A percentile compares a stretch with the other conserved stretches of the same genome.
Evolutionary conservation across 2,113 vertebrate genomes (phyloP).

Genomic region (Strix uralensis): DNA sequence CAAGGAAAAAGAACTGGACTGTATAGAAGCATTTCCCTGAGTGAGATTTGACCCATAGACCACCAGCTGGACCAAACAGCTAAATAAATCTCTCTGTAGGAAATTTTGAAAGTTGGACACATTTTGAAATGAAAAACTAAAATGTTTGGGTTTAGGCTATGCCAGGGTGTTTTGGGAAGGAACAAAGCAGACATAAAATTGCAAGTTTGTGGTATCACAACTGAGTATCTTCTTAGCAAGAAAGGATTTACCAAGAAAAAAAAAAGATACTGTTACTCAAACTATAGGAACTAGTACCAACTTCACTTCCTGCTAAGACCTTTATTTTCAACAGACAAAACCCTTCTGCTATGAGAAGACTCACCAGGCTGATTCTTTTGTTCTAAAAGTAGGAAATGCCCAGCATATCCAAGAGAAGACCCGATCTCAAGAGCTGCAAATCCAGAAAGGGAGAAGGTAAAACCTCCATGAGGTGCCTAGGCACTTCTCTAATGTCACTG

Average conservation of each 20-base stretch:
- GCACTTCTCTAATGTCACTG: neutral
- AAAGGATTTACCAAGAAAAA: neutral
- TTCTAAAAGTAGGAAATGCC: neutral
- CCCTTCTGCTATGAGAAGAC: neutral
- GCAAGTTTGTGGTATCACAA: neutral
- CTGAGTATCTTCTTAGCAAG: neutral
- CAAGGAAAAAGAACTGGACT: neutral
- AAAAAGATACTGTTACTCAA: neutral
- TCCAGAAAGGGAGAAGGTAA: neutral
- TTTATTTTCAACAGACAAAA: neutral
- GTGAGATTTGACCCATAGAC: neutral
- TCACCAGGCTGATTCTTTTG: neutral
- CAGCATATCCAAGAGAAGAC: neutral
- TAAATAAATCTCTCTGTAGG: neutral
- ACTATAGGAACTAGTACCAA: neutral
- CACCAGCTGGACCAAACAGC: neutral
- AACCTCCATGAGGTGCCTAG: neutral
- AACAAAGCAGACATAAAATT: neutral
- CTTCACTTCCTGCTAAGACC: neutral
- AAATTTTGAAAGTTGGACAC: neutral
- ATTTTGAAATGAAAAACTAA: neutral
- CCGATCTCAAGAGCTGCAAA: neutral
- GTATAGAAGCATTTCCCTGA: neutral
- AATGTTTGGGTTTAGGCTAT: neutral
- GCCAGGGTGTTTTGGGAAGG: neutral